Base-by-base conservation (phyloP, 2,113 vertebrate genomes). In the Polyodon spathula region DNA sequence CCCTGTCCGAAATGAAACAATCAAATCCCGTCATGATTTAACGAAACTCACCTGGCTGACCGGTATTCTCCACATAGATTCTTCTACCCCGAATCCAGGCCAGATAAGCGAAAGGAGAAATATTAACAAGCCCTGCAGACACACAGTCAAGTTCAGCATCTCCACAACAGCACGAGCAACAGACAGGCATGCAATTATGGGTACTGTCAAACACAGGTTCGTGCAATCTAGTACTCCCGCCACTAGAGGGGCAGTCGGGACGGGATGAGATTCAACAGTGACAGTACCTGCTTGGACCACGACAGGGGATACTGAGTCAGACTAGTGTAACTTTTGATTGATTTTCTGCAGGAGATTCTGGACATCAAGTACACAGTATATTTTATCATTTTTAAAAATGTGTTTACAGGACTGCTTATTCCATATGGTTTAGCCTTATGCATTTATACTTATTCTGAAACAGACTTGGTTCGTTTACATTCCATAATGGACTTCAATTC, bases 1-100 rank as follows among this genome's bases (percentile, higher is more conserved):
- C 27, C 27, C 27, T 27, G 27, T 27, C 27, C 27, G 27, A 27
- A 27, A 27, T 27, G 27, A 2, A 27, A 27, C 27, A 27, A 3
- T 27, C 27, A 3, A 27, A 27, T 27, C 27, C 27, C 27, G 27
- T 27, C 27, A 27, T 27, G 27, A 39, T 0, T 5, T 1, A 14
- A n/a, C 46, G 56, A 57, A 39, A 81, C 86, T 75, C 27, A 86
- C 86, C 74, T 68, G 65, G 60, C 70, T 80, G 48, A 82, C 68
- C 37, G 76, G 68, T 57, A 81, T 64, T 53, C 60, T 78, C 86
- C 86, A 86, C 6, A 81, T 67, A 8, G 86, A 82, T 3, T 84
- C 67, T 61, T 86, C 86, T 1, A 77, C 78, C 48, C 72, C 68
- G 2, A 51, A 40, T 5, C 55, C 59, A n/a, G 41, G 12, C 6